Evolutionary conservation across 2,797 vertebrate species (phyloP).

Genomic region (Holocentrus rufus): DNA sequence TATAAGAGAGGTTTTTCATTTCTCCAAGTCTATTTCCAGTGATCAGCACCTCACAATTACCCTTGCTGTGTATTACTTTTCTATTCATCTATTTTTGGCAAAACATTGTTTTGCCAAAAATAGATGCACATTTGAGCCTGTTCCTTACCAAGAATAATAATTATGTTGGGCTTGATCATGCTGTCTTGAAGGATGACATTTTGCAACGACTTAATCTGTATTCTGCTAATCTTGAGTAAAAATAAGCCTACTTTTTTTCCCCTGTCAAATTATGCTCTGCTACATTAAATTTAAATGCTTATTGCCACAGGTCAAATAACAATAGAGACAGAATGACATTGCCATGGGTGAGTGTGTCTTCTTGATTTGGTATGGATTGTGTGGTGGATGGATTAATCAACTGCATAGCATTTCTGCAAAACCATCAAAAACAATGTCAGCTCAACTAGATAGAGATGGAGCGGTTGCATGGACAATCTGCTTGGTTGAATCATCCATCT

Average conservation of each 20-base stretch:
- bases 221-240: conserved; percentile 35
- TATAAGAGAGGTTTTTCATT: too few relatives aligned
- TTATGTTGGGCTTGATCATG: conserved; percentile 21
- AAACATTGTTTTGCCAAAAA: conserved; percentile 25
- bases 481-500: conserved; percentile 64
- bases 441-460: conserved; percentile 66
- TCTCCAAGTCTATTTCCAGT: too few relatives aligned
- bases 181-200: conserved; percentile 31
- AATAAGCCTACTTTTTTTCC: conserved; percentile 12
- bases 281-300: conserved; percentile 46
- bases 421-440: conserved; percentile 68
- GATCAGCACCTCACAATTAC: too few relatives aligned
- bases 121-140: conserved; percentile 51
- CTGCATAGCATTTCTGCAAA: conserved; percentile 58
- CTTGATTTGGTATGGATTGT: conserved; percentile 57
- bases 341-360: conserved; percentile 37
- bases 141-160: conserved; percentile 34
- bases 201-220: conserved; percentile 43
- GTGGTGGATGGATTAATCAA: conserved; percentile 60
- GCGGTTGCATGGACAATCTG: conserved; percentile 59
- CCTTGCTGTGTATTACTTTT: too few relatives aligned
- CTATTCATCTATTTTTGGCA: conserved; percentile 22
- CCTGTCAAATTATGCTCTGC: conserved; percentile 30
- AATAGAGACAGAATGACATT: conserved; percentile 33
- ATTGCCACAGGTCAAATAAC: conserved; percentile 56